These are phyloP conservation scores for Tribolium castaneum DNA, from an alignment of 1,140 invertebrate genomes.

Conservation along the genomic window DNA sequence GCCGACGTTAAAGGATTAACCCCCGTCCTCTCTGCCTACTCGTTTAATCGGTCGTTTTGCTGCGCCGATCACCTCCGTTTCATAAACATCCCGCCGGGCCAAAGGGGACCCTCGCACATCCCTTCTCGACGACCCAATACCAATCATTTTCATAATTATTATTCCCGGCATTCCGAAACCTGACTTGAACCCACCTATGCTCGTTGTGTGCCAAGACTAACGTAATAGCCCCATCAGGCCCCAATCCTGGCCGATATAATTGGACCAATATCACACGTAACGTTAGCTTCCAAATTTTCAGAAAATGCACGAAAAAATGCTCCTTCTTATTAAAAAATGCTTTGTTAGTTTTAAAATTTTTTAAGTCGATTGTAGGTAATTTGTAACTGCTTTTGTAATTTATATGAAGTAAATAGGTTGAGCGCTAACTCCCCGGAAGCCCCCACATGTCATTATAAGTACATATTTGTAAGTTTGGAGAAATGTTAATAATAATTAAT, in stretches of 20 bases:
- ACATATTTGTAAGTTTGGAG: too few species aligned
- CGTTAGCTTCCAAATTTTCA: too few species aligned
- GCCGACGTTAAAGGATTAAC: constrained; percentile 33
- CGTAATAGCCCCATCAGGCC: constrained; percentile 17
- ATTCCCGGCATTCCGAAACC: constrained; percentile 10
- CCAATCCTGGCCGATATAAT: neutral
- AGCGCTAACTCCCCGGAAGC: too few species aligned
- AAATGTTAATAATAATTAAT: too few species aligned
- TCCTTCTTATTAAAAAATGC: too few species aligned
- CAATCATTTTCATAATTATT: constrained; percentile 33
- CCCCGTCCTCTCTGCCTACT: constrained; percentile 15
- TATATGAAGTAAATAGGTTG: too few species aligned
- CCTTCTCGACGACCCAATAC: neutral
- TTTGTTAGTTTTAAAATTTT: too few species aligned
- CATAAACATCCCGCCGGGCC: constrained; percentile 17
- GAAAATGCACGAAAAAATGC: too few species aligned
- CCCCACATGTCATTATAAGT: too few species aligned
- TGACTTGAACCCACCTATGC: neutral
- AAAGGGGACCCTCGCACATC: neutral
- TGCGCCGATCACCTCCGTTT: constrained; percentile 28
- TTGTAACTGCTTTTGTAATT: too few species aligned
- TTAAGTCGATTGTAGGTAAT: too few species aligned
- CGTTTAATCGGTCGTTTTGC: constrained; percentile 34
- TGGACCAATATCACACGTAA: neutral
- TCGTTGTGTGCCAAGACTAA: constrained; percentile 14